Evolutionary conservation across 2,888 invertebrate genomes (phyloP), one percentile per base, ranked within the genome.

Genomic region (Protophormia terraenovae): DNA sequence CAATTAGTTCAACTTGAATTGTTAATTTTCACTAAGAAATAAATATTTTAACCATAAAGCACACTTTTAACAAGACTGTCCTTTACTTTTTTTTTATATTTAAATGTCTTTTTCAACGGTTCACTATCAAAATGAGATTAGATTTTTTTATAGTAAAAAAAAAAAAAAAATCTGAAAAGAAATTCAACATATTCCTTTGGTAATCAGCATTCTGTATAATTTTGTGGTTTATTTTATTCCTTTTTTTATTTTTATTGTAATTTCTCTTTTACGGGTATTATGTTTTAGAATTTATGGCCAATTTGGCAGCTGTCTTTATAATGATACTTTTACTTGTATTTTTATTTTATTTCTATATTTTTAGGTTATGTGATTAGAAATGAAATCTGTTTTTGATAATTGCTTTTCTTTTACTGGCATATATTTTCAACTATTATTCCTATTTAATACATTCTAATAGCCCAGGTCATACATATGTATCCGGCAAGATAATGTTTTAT

Each of bases 1-100:
- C 91, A 92, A 92, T 92, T 92, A 92, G 91, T 91, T 91, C 90
- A 87, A 91, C 88, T 90, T 90, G 90, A 90, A 89, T 90, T 90
- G 91, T 88, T 90, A 90, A 90, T 90, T 89, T 88, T 38, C 32
- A 60, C 58, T 75, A 64, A 45, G 41, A 45, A 47, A 85, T 53
- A 27, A 29, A n/a, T 79, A 62, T 77, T 66, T 64, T 53, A 53
- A n/a, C 14, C 38, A 60, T 32, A 69, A 38, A 14, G 53, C 29
- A 55, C 19, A 19, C 14, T 14, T n/a, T 2, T 14, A 38, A n/a
- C 19, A 50, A 50, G 27, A 69, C 7, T 32, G 16, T 55, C 16
- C 41, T 45, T 6, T 14, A 58, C 45, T 38, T 69, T 78, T 16
- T 47, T n/a, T 35, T 35, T 4, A 45, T 35, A 38, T 50, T 69